These are phyloP conservation scores for Eulacestoma nigropectus DNA, from an alignment of 2,113 vertebrate species.

Conservation along the genomic window DNA sequence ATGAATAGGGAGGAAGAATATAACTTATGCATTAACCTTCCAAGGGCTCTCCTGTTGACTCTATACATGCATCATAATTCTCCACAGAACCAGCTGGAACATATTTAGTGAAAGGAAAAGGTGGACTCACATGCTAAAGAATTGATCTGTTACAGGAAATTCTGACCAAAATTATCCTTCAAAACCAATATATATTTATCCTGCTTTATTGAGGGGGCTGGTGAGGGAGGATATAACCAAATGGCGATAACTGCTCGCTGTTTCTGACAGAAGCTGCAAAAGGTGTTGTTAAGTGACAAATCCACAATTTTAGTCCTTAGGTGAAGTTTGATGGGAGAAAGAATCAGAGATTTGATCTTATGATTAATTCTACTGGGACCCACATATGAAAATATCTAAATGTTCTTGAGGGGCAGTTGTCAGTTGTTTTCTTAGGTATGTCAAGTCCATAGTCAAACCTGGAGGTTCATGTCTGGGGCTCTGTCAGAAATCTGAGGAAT, in stretches of 20 bases:
- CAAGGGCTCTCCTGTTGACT: background rate
- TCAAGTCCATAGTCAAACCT: background rate
- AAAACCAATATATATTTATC: background rate
- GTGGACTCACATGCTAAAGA: background rate
- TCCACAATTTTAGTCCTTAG: background rate
- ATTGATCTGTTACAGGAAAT: background rate
- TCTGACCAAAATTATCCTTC: background rate
- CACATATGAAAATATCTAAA: slow-evolving; percentile 50
- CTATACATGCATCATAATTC: background rate
- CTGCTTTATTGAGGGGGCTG: background rate
- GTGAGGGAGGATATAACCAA: background rate
- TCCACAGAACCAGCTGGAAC: background rate
- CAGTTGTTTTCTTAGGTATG: slow-evolving; percentile 31
- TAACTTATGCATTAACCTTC: background rate
- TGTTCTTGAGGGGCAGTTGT: background rate
- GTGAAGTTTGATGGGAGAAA: slow-evolving; percentile 11
- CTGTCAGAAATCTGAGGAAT: background rate
- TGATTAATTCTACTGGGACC: slow-evolving; percentile 47
- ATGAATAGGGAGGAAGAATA: background rate
- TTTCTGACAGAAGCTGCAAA: background rate
- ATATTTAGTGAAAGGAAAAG: background rate
- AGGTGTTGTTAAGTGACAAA: background rate
- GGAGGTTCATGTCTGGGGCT: background rate
- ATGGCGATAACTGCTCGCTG: background rate
- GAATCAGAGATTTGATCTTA: slow-evolving; percentile 33